phyloP scores from a whole-genome alignment of 1,140 invertebrate genomes.

The Monomorium pharaonis region DNA sequence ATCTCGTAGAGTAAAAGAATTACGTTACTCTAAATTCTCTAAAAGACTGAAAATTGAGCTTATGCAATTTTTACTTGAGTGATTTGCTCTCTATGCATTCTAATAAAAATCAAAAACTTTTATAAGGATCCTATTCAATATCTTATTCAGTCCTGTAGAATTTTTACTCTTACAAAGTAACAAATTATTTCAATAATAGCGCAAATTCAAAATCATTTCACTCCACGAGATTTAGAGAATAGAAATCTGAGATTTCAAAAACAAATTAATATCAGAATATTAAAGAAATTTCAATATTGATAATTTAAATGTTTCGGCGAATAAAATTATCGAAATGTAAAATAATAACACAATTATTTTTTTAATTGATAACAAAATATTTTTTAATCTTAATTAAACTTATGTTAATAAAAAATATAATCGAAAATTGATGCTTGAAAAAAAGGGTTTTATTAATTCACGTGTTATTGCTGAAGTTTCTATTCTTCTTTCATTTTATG shows the following conservation, averaged over 20 bases:
- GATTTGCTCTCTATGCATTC: no score
- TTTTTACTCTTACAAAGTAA: no score
- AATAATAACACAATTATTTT: neutral
- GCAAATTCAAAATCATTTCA: no score
- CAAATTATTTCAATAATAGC: no score
- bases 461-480: no score
- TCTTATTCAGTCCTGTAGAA: no score
- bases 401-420: neutral
- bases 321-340: neutral
- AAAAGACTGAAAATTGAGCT: no score
- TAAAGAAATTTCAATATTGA: neutral
- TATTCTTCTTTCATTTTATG: neutral
- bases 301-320: neutral
- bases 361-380: neutral
- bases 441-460: neutral
- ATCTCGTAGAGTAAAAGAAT: no score
- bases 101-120: no score
- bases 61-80: no score
- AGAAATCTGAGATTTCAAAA: neutral
- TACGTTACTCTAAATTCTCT: no score
- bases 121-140: no score
- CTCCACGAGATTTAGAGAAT: neutral
- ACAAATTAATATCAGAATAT: neutral
- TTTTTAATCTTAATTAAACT: neutral
- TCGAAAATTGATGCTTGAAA: neutral